Percentiles rank a stretch among this genome's conserved stretches.
Conservation (phyloP, 2,113 vertebrate species). For the Onychostoma macrolepis region DNA sequence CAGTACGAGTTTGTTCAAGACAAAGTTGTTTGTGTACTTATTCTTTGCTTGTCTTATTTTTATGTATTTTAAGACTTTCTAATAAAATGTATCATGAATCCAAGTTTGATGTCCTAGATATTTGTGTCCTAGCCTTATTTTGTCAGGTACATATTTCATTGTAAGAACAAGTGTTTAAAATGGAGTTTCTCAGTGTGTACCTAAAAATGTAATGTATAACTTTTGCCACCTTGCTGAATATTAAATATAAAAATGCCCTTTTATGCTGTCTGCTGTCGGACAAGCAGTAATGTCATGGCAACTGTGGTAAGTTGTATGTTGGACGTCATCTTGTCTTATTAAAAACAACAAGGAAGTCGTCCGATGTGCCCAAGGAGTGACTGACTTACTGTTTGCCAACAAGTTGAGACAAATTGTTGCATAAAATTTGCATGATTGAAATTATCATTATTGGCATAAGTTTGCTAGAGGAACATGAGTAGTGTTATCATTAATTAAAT, state of each 20-base stretch:
- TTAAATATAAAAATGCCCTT: neutral
- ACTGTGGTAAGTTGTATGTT: neutral
- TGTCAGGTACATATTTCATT: slow-evolving; percentile 53
- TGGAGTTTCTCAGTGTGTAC: neutral
- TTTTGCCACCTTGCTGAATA: neutral
- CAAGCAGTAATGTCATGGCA: neutral
- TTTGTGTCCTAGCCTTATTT: slow-evolving; percentile 67
- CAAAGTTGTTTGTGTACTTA: slow-evolving; percentile 42
- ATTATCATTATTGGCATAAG: neutral
- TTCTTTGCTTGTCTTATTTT: slow-evolving; percentile 51
- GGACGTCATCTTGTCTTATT: neutral
- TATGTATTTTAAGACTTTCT: slow-evolving; percentile 64
- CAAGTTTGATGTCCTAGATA: slow-evolving; percentile 63
- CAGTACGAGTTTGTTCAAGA: neutral
- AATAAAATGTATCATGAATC: slow-evolving; percentile 73
- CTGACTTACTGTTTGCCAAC: neutral
- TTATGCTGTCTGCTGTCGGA: neutral
- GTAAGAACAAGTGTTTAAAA: neutral
- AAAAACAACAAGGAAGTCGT: neutral
- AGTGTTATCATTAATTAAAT: neutral
- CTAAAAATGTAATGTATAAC: neutral
- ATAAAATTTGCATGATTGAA: neutral
- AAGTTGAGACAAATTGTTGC: neutral
- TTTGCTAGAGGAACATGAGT: neutral
- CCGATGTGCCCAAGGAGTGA: neutral